These are phyloP conservation scores for Drosophila rhopaloa DNA, from an alignment of 1,140 invertebrate species.

Conservation along the genomic window DNA sequence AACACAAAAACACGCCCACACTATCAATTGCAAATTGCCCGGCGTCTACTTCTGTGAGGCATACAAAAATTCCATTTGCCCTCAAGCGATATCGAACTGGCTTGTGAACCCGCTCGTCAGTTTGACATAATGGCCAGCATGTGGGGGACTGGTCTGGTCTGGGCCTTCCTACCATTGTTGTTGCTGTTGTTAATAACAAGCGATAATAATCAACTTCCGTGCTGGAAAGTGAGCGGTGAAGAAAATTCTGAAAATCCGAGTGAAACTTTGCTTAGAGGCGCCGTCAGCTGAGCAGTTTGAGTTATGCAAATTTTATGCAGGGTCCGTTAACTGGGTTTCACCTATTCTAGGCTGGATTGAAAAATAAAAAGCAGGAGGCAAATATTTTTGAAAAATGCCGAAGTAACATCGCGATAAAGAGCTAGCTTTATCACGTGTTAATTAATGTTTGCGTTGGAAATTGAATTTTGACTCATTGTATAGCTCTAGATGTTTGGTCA, in stretches of 20 bases:
- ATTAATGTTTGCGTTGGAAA: slow-evolving; percentile 73
- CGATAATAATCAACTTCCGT: slow-evolving; percentile 84
- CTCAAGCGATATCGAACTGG: slow-evolving; percentile 8
- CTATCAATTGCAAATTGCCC: slow-evolving; percentile 55
- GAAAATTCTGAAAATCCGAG: slow-evolving; percentile 30
- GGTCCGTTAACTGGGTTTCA: slow-evolving; percentile 5
- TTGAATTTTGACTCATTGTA: slow-evolving; percentile 46
- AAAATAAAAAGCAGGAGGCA: slow-evolving; percentile 14
- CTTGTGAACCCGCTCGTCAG: slow-evolving; percentile 9
- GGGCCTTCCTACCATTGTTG: slow-evolving; percentile 29
- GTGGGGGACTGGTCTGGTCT: slow-evolving; percentile 8
- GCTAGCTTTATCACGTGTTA: slow-evolving; percentile 76
- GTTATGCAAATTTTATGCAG: slow-evolving; percentile 78
- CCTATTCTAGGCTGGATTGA: background rate
- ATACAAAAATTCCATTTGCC: slow-evolving; percentile 1
- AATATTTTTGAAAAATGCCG: slow-evolving; percentile 65
- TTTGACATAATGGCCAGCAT: slow-evolving; percentile 65
- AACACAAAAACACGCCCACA: slow-evolving; percentile 5
- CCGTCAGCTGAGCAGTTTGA: slow-evolving; percentile 50
- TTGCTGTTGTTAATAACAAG: slow-evolving; percentile 82
- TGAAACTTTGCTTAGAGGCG: slow-evolving; percentile 63
- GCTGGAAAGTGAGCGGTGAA: slow-evolving; percentile 33
- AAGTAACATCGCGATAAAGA: slow-evolving; percentile 64
- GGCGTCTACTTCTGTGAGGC: slow-evolving; percentile 12
- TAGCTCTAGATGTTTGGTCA: background rate